These are phyloP conservation scores for Gambusia affinis DNA, from an alignment of 2,113 vertebrate species.

Conservation along the genomic window DNA sequence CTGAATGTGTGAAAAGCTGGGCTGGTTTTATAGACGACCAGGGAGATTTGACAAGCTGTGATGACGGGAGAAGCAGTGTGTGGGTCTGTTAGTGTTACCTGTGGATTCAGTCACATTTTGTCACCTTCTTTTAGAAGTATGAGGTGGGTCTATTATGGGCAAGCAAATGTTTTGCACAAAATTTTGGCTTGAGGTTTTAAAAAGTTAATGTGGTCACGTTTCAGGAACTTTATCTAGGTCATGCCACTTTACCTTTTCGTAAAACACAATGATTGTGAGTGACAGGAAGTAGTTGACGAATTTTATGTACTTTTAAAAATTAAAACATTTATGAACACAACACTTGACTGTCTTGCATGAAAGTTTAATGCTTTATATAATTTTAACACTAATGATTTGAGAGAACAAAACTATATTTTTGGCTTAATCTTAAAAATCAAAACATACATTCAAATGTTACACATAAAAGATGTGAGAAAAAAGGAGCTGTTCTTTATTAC, in stretches of 20 bases:
- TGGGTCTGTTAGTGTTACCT: neutral
- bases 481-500: no score
- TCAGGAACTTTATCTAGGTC: neutral
- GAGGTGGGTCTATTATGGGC: neutral
- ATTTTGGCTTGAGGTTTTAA: neutral
- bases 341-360: neutral
- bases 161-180: neutral
- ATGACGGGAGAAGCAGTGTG: neutral
- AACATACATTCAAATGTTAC: neutral
- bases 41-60: neutral
- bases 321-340: neutral
- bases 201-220: neutral
- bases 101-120: neutral
- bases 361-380: neutral
- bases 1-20: neutral
- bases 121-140: neutral
- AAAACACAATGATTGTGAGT: neutral
- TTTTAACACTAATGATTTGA: neutral
- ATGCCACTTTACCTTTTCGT: neutral
- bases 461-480: no score
- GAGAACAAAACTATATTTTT: no score
- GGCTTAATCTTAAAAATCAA: neutral
- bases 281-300: neutral
- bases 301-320: neutral
- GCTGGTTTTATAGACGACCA: neutral